A percentile compares a stretch with the other conserved stretches of the same genome.
Conservation (phyloP, 2,888 invertebrate genomes). For the Nectonema munidae region DNA sequence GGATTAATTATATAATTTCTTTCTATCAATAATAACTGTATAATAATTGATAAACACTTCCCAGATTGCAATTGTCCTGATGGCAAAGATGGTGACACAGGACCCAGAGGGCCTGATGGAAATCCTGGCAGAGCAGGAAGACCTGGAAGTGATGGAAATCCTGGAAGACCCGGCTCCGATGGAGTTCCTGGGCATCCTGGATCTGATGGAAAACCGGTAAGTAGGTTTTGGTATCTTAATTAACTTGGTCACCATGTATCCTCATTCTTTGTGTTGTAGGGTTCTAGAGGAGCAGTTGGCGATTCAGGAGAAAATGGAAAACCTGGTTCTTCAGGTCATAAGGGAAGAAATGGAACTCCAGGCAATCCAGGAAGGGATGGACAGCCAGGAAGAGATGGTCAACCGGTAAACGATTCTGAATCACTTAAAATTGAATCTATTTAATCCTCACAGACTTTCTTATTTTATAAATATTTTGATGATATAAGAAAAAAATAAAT, state of each 20-base stretch:
- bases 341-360: constrained; percentile 18
- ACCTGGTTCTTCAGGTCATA: constrained; percentile 18
- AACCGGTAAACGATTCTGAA: too few relatives aligned
- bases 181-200: constrained; percentile 15
- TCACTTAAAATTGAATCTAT: too few relatives aligned
- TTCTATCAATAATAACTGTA: too few relatives aligned
- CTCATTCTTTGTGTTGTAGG: too few relatives aligned
- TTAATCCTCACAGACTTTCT: too few relatives aligned
- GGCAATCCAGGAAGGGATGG: constrained; percentile 19
- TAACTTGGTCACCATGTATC: too few relatives aligned
- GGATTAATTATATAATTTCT: too few relatives aligned
- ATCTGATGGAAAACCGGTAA: constrained; percentile 14
- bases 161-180: constrained; percentile 17
- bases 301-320: constrained; percentile 18
- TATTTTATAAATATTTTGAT: too few relatives aligned
- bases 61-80: constrained; percentile 11
- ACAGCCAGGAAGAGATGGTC: constrained; percentile 18
- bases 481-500: too few relatives aligned
- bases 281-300: constrained; percentile 17
- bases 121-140: constrained; percentile 14
- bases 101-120: constrained; percentile 14
- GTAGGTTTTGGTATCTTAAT: too few relatives aligned
- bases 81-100: constrained; percentile 13
- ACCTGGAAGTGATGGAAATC: constrained; percentile 20
- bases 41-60: too few relatives aligned